Percentiles rank a stretch among this genome's conserved stretches.
These are phyloP conservation scores for Archips crataeganus DNA, from an alignment of 2,888 invertebrate species.

Conservation along the genomic window DNA sequence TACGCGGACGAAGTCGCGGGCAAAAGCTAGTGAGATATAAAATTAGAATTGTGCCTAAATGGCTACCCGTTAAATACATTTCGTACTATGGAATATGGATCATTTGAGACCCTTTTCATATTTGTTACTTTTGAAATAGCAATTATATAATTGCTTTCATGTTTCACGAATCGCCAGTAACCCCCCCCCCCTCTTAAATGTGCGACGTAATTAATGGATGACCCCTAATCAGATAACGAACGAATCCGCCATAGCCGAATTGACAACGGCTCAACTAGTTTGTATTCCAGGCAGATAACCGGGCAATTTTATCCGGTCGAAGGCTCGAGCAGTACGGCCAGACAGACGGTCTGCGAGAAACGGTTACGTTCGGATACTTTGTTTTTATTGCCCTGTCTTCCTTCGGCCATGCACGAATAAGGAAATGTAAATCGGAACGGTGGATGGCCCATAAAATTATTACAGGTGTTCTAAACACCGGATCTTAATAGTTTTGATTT, in stretches of 20 bases:
- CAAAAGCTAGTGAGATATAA: no score
- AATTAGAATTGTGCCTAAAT: background rate
- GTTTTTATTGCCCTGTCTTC: constrained; percentile 54
- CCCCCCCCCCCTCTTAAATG: no score
- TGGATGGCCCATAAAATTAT: constrained; percentile 16
- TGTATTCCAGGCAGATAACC: constrained; percentile 73
- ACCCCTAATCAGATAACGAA: constrained; percentile 9
- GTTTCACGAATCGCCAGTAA: no score
- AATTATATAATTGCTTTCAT: no score
- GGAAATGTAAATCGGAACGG: constrained; percentile 27
- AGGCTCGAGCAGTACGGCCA: constrained; percentile 54
- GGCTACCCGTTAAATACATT: constrained; percentile 8
- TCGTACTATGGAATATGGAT: background rate
- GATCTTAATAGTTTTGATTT: background rate
- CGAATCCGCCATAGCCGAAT: constrained; percentile 19
- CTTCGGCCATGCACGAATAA: constrained; percentile 30
- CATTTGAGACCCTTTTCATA: no score
- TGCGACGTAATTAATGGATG: no score
- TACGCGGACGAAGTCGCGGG: no score
- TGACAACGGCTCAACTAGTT: constrained; percentile 45
- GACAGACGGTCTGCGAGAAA: constrained; percentile 64
- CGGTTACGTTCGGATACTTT: constrained; percentile 64
- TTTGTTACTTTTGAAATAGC: no score
- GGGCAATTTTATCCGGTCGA: constrained; percentile 62
- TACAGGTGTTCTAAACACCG: constrained; percentile 14